Conservation (phyloP, 2,888 invertebrate species). For the Hyppa rectilinea region DNA sequence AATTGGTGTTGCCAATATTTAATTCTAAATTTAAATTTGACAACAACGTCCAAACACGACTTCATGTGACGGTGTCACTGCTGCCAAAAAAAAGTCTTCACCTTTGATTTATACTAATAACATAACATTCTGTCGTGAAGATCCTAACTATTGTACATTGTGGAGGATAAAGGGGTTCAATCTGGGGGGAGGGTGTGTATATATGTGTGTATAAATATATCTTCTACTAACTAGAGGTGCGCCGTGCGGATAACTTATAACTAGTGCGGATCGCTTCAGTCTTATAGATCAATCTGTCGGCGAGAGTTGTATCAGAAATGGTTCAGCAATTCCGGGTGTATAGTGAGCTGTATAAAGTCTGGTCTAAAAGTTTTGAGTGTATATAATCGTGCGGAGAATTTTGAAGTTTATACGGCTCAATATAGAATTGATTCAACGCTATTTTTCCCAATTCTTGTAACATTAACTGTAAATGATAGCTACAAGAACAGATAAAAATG, state of each 20-base stretch:
- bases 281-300: conserved; percentile 75
- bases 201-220: conserved; percentile 85
- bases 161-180: conserved; percentile 84
- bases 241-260: conserved; percentile 77
- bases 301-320: conserved; percentile 34
- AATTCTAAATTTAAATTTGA: not conserved
- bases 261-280: conserved; percentile 80
- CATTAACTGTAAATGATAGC: conserved; percentile 13
- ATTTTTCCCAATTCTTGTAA: conserved; percentile 1
- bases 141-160: conserved; percentile 86
- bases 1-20: conserved; percentile 24
- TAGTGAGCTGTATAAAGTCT: conserved; percentile 49
- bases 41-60: not conserved
- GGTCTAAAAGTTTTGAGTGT: conserved; percentile 43
- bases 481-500: conserved; percentile 4
- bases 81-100: not conserved
- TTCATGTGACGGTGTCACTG: not conserved
- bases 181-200: conserved; percentile 75
- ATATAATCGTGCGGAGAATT: conserved; percentile 57
- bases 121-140: conserved; percentile 76
- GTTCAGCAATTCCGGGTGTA: conserved; percentile 46
- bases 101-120: conserved; percentile 61
- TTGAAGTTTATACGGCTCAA: conserved; percentile 44
- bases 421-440: conserved; percentile 29
- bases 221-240: conserved; percentile 82